These are phyloP conservation scores for Cliona cf. orientalis DNA, from an alignment of 37 sponge, comb jelly and placozoan species.

Conservation along the genomic window DNA sequence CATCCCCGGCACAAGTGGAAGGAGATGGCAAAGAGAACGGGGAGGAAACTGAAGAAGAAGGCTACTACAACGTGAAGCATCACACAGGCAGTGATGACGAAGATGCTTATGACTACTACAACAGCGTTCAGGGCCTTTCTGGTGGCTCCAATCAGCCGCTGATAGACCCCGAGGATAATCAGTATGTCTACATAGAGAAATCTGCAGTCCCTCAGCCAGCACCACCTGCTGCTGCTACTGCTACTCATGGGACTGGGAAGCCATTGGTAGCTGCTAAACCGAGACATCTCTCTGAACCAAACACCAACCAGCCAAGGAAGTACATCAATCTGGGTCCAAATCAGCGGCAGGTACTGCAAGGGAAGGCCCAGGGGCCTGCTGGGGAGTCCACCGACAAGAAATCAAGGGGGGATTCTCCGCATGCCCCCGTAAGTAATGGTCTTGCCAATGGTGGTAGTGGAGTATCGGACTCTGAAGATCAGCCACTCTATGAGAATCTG, in stretches of 20 bases:
- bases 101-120: not conserved
- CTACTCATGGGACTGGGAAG: not conserved
- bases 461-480: not conserved
- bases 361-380: not conserved
- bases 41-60: no score
- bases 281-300: not conserved
- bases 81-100: not conserved
- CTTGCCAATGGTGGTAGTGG: not conserved
- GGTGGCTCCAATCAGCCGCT: no score
- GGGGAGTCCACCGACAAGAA: not conserved
- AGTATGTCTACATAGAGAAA: slow-evolving; percentile 17
- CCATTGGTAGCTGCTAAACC: not conserved
- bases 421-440: not conserved
- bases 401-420: not conserved
- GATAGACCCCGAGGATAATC: slow-evolving; percentile 4
- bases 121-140: not conserved
- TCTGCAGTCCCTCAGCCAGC: not conserved
- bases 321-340: not conserved
- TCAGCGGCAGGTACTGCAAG: not conserved
- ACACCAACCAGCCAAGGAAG: not conserved
- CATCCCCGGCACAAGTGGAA: no score
- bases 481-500: slow-evolving; percentile 4
- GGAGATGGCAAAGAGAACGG: not conserved
- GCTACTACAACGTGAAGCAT: not conserved
- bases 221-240: not conserved